Conservation (phyloP, 2,888 invertebrate genomes). For the Neelides folsomi region DNA sequence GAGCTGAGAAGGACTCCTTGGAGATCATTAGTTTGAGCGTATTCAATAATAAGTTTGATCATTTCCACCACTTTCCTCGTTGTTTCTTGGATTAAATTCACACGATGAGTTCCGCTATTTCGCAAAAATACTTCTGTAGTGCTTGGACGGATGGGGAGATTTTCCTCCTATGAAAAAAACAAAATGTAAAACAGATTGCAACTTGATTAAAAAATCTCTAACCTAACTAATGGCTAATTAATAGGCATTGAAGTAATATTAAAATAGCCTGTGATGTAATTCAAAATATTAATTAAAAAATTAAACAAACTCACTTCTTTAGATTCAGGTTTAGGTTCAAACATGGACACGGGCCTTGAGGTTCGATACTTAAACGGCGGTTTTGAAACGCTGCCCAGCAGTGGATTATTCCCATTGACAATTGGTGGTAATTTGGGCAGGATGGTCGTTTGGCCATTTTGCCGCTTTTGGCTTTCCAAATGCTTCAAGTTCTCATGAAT, state of each 20-base stretch:
- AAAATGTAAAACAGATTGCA: too few species aligned
- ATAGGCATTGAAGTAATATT: too few species aligned
- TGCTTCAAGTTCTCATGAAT: constrained; percentile 22
- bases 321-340: constrained; percentile 15
- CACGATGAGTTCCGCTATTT: constrained; percentile 5
- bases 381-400: neutral
- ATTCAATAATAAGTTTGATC: constrained; percentile 28
- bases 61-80: constrained; percentile 28
- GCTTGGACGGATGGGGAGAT: constrained; percentile 14
- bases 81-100: constrained; percentile 24
- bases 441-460: constrained; percentile 1
- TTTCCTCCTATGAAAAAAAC: constrained; percentile 6
- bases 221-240: too few species aligned
- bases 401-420: constrained; percentile 1
- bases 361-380: constrained; percentile 5
- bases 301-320: constrained; percentile 14
- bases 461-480: constrained; percentile 5
- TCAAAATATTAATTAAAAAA: too few species aligned
- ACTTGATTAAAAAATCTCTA: too few species aligned
- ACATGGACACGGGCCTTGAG: constrained; percentile 20
- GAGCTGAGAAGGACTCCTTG: constrained; percentile 19
- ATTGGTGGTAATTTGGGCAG: constrained; percentile 1
- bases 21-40: constrained; percentile 21
- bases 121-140: constrained; percentile 14
- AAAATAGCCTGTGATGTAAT: too few species aligned